These are phyloP conservation scores for Sphaerophoria taeniata DNA, from an alignment of 2,888 invertebrate species.

Conservation along the genomic window DNA sequence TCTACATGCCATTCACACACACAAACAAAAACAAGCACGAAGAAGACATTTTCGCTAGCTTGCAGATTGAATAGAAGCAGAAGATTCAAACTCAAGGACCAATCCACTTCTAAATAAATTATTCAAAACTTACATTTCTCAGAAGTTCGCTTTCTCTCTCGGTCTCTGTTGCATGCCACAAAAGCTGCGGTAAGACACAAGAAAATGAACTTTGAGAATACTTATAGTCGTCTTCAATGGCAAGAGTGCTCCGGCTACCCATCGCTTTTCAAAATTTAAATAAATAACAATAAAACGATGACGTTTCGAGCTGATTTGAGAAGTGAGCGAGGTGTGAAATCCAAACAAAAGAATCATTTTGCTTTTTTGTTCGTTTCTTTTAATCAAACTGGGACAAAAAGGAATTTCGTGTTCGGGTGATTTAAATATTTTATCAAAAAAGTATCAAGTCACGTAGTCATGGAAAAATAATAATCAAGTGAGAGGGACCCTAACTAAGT, in stretches of 20 bases:
- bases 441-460: slow-evolving; percentile 17
- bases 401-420: neutral
- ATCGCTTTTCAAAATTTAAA: slow-evolving; percentile 6
- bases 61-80: neutral
- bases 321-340: neutral
- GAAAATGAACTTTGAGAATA: slow-evolving; percentile 5
- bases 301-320: slow-evolving; percentile 2
- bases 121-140: slow-evolving; percentile 34
- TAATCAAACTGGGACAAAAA: neutral
- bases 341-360: neutral
- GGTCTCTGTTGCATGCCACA: neutral
- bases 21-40: neutral
- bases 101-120: slow-evolving; percentile 35
- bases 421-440: slow-evolving; percentile 27
- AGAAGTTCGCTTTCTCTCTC: neutral
- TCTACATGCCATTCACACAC: neutral
- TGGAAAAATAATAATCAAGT: slow-evolving; percentile 2
- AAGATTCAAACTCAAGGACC: slow-evolving; percentile 18
- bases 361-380: neutral
- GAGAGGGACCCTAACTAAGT: slow-evolving; percentile 5
- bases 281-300: slow-evolving; percentile 21
- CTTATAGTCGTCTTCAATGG: slow-evolving; percentile 1
- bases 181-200: slow-evolving; percentile 31
- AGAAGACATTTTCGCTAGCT: too few species aligned
- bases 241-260: neutral